phyloP scores from a whole-genome alignment of 2,797 vertebrate genomes.

The Podargus strigoides region DNA sequence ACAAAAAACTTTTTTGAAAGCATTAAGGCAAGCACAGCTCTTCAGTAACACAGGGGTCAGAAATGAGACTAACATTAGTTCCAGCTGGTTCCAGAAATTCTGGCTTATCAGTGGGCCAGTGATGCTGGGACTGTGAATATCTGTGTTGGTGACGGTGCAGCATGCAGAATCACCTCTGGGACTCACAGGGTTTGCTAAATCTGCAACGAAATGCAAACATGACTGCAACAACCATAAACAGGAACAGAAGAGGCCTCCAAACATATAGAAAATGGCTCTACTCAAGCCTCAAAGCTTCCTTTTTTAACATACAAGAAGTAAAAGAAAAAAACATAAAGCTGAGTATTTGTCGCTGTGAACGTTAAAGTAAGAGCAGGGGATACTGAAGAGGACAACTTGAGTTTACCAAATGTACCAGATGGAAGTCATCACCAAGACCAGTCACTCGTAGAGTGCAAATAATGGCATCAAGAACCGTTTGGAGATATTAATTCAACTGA shows the following conservation, averaged over 20 bases:
- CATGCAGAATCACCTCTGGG: background rate
- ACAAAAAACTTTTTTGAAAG: background rate
- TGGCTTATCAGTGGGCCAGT: background rate
- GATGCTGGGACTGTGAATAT: background rate
- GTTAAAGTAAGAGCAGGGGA: background rate
- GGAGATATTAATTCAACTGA: background rate
- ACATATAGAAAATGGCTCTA: background rate
- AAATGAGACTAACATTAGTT: background rate
- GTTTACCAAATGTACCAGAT: accelerated
- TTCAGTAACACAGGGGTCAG: background rate
- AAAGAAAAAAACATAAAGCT: background rate
- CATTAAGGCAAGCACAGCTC: background rate
- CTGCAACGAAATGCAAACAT: background rate
- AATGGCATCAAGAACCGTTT: background rate
- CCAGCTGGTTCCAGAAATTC: background rate
- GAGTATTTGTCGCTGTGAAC: background rate
- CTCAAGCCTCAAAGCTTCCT: background rate
- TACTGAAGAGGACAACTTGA: background rate
- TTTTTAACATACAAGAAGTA: background rate
- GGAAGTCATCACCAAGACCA: background rate
- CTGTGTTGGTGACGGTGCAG: background rate
- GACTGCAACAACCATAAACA: accelerated
- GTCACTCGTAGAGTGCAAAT: background rate
- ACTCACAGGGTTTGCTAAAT: background rate
- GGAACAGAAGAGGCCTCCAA: background rate